A percentile compares a stretch with the other conserved stretches of the same genome.
These are phyloP conservation scores for Diplolepis rosae DNA, from an alignment of 2,888 invertebrate genomes.

Conservation along the genomic window DNA sequence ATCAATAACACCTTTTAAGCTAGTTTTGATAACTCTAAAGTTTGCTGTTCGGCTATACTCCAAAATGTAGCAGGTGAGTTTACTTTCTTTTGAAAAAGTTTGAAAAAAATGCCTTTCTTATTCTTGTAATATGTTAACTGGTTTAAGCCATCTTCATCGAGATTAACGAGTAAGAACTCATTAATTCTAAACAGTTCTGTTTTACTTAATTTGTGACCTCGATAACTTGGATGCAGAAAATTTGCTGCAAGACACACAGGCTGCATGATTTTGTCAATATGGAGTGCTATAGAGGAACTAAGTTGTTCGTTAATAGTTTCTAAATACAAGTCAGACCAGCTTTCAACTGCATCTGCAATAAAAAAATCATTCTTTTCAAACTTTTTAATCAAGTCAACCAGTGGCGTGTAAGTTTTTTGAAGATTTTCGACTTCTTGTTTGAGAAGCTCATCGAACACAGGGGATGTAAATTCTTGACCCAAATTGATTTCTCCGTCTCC, in stretches of 20 bases:
- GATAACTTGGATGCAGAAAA: not conserved
- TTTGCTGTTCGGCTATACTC: not conserved
- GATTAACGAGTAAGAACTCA: not conserved
- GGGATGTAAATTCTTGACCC: not conserved
- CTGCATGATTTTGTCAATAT: no score
- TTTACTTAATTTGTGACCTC: not conserved
- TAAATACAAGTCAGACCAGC: not conserved
- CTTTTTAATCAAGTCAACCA: not conserved
- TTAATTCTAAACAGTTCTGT: not conserved
- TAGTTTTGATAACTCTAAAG: not conserved
- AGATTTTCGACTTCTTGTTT: not conserved
- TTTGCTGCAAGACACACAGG: not conserved
- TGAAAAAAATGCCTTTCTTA: not conserved
- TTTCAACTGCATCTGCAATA: not conserved
- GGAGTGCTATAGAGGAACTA: no score
- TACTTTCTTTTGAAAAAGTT: not conserved
- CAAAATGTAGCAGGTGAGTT: not conserved
- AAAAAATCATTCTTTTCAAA: not conserved
- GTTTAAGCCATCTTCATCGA: not conserved
- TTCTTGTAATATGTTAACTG: not conserved
- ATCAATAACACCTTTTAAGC: not conserved
- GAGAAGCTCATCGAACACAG: not conserved
- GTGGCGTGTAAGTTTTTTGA: not conserved
- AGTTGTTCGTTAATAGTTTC: not conserved
- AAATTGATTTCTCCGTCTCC: not conserved